Evolutionary conservation across 2,113 vertebrate species (phyloP), one percentile per base, ranked within the genome.

Genomic region (Albula goreensis): DNA sequence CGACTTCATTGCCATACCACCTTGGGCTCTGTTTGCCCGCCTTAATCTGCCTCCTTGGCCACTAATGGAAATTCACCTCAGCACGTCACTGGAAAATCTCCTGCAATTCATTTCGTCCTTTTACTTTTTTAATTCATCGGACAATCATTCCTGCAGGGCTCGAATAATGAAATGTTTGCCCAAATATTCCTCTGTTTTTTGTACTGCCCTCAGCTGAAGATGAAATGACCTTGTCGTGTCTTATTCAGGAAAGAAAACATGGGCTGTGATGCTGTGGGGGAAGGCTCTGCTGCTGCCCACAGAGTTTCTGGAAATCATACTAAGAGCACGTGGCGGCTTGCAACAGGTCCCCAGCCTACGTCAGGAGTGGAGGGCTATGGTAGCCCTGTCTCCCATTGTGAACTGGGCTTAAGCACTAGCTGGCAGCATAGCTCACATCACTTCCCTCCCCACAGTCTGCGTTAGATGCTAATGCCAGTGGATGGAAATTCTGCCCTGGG

Each of bases 131-230:
- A 91, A 92, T 92, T 89, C 83, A 92, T 90, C 80, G 87, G 82
- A 60, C 86, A 53, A 91, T 91, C 84, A 88, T 88, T 63, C 63
- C 82, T 22, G 57, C 82, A 83, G 87, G 82, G 86, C 86, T 51
- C 78, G 86, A 81, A 91, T 93, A 92, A 93, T 91, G 84, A 90
- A 91, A 93, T 89, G 86, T 89, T 91, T 89, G 84, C 52, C 79
- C 82, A 78, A 88, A 87, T 88, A 90, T 85, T 88, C 80, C n/a
- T 41, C 85, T 22, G n/a, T 50, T 87, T 83, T 87, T 83, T 83
- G 83, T 56, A 52, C 70, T 66, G 83, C 51, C 51, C 87, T 85
- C 60, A 85, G 56, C 70, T 80, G 81, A 87, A 89, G 87, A 84
- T 87, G 41, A 83, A 83, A 85, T 87, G 83, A 50, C 78, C 57